Evolutionary conservation across 2,797 vertebrate species (phyloP).

Genomic region (Lycodopsis pacificus): DNA sequence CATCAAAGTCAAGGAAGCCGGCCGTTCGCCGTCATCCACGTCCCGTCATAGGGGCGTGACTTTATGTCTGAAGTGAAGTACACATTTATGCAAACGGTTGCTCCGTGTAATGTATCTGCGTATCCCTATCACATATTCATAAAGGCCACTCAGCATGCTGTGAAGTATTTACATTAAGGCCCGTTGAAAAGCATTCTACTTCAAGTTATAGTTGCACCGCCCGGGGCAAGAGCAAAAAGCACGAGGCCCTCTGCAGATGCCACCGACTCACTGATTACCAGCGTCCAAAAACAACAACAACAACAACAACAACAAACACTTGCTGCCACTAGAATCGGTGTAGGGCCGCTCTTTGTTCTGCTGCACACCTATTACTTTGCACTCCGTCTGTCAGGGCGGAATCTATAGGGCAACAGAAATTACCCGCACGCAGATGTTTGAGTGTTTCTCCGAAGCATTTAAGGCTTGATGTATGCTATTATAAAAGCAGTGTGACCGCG

Average conservation of each 20-base stretch:
- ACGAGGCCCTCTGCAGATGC: constrained; percentile 62
- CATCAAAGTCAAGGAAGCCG: constrained; percentile 44
- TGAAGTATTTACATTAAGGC: constrained; percentile 73
- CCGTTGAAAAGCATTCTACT: constrained; percentile 61
- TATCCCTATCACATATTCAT: constrained; percentile 70
- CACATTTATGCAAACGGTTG: constrained; percentile 40
- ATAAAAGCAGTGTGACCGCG: constrained; percentile 76
- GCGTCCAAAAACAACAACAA: constrained; percentile 39
- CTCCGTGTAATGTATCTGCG: constrained; percentile 30
- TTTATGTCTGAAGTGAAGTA: constrained; percentile 25
- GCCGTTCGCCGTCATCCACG: constrained; percentile 24
- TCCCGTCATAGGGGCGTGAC: constrained; percentile 15
- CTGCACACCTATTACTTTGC: constrained; percentile 67
- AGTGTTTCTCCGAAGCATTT: constrained; percentile 79
- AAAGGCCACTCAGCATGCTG: constrained; percentile 53
- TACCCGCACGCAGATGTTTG: constrained; percentile 74
- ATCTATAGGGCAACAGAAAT: constrained; percentile 79
- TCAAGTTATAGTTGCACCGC: constrained; percentile 60
- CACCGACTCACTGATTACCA: constrained; percentile 54
- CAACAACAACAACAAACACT: constrained; percentile 32
- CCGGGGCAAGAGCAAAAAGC: constrained; percentile 49
- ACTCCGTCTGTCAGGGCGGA: constrained; percentile 69
- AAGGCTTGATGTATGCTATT: constrained; percentile 83
- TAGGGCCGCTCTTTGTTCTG: constrained; percentile 58
- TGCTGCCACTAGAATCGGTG: constrained; percentile 44